Conservation (phyloP, 2,113 vertebrate species). For the Dendrocopos noguchii region DNA sequence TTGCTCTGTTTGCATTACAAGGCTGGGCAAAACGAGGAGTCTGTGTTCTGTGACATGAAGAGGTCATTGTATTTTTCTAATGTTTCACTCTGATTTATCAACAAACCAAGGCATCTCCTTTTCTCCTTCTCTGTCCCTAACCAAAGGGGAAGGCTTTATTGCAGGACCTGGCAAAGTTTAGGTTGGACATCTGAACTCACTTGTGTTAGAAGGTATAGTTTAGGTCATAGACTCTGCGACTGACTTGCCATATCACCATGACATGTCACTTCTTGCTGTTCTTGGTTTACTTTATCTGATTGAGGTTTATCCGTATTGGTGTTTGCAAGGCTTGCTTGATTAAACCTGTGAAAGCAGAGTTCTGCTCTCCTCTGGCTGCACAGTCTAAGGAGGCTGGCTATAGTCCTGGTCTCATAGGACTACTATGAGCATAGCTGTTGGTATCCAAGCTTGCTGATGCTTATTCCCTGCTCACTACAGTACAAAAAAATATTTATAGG, state of each 20-base stretch:
- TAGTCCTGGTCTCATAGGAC: background rate
- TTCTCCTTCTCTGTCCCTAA: background rate
- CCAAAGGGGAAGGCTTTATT: background rate
- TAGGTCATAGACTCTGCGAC: background rate
- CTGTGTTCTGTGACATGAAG: background rate
- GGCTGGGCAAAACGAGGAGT: background rate
- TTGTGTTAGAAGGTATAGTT: background rate
- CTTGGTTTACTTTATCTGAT: background rate
- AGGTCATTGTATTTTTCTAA: background rate
- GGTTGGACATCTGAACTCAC: background rate
- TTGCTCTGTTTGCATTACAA: background rate
- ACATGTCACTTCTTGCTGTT: background rate
- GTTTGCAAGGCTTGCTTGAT: background rate
- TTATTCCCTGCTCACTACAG: background rate
- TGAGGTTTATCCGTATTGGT: rapidly evolving
- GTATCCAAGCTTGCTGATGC: background rate
- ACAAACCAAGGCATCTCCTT: background rate
- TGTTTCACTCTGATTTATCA: background rate
- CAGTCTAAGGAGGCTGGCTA: background rate
- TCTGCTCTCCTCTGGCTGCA: background rate
- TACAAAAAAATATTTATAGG: background rate
- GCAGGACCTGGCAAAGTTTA: background rate
- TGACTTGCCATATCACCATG: background rate
- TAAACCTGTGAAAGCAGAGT: background rate
- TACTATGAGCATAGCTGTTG: background rate